Evolutionary conservation across 2,113 vertebrate species (phyloP).

Genomic region (Silurus glanis): DNA sequence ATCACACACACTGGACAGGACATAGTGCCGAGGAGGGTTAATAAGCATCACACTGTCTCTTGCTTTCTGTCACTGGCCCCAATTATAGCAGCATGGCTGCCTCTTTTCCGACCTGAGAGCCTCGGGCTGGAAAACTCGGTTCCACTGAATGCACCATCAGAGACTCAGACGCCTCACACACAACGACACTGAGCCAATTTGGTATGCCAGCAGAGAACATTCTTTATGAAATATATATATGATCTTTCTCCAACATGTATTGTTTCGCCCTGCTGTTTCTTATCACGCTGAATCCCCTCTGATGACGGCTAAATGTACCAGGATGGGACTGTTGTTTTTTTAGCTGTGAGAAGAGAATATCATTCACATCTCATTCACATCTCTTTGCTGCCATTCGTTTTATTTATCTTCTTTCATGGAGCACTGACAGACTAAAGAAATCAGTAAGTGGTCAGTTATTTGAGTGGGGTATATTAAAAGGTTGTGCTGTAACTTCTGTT

Average conservation of each 20-base stretch:
- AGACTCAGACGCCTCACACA: constrained; percentile 68
- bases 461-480: neutral
- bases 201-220: constrained; percentile 74
- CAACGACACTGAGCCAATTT: constrained; percentile 68
- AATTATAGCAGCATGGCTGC: constrained; percentile 76
- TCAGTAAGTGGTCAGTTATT: neutral
- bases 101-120: constrained; percentile 70
- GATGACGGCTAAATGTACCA: constrained; percentile 61
- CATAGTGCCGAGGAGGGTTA: constrained; percentile 70
- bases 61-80: constrained; percentile 73
- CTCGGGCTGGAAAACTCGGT: constrained; percentile 74
- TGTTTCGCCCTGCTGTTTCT: constrained; percentile 72
- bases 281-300: constrained; percentile 63
- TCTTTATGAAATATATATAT: constrained; percentile 75
- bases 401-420: neutral
- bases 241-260: constrained; percentile 77
- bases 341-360: neutral
- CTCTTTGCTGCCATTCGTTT: constrained; percentile 18
- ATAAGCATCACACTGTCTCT: constrained; percentile 67
- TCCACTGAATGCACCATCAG: constrained; percentile 74
- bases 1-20: constrained; percentile 68
- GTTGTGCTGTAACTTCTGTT: neutral
- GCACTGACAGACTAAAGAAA: neutral
- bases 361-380: neutral
- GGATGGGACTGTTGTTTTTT: constrained; percentile 51